These are phyloP conservation scores for Sminthurides bifidus DNA, from an alignment of 1,140 invertebrate genomes.

Conservation along the genomic window DNA sequence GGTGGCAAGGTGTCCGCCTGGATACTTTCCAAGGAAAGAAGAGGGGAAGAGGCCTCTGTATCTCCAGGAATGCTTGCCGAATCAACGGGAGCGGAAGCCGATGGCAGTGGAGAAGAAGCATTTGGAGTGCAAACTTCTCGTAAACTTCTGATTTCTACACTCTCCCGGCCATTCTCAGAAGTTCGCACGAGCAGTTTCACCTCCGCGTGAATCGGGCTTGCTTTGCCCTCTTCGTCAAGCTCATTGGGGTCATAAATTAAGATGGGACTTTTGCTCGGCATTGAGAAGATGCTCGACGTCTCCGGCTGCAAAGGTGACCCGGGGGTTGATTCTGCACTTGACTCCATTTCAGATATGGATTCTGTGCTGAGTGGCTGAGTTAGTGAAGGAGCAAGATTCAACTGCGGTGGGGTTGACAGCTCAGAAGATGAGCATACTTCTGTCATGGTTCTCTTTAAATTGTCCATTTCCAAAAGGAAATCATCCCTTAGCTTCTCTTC, in stretches of 20 bases:
- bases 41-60: background rate
- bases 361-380: background rate
- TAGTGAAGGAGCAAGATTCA: background rate
- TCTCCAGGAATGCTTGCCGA: background rate
- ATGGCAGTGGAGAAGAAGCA: constrained; percentile 6
- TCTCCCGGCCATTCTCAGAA: constrained; percentile 40
- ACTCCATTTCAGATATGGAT: background rate
- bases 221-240: constrained; percentile 17
- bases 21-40: constrained; percentile 1
- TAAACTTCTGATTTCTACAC: constrained; percentile 43
- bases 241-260: constrained; percentile 16
- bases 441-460: background rate
- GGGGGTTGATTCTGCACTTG: too few relatives aligned
- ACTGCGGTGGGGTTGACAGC: background rate
- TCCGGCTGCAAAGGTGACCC: too few relatives aligned
- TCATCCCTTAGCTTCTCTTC: too few relatives aligned
- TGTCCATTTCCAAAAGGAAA: background rate
- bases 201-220: constrained; percentile 38
- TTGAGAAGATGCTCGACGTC: too few relatives aligned
- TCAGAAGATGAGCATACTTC: background rate
- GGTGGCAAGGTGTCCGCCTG: background rate
- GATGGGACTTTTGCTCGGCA: constrained; percentile 19
- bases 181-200: constrained; percentile 44
- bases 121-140: constrained; percentile 38
- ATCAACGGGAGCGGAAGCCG: background rate